Percentiles rank a stretch among this genome's conserved stretches.
phyloP scores from a whole-genome alignment of 1,140 invertebrate species.

The Procambarus clarkii region DNA sequence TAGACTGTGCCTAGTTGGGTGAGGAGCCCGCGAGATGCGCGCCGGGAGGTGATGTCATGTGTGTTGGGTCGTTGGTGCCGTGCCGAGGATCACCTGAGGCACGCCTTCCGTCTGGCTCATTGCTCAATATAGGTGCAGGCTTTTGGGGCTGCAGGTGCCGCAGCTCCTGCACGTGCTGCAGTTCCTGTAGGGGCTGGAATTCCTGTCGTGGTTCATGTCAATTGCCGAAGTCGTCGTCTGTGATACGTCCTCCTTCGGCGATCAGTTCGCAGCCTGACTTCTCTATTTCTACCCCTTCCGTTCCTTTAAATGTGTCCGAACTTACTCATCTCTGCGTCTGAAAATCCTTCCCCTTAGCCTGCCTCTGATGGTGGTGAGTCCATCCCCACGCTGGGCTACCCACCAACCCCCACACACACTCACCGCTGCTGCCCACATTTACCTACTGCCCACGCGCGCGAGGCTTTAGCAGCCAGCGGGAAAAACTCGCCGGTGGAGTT shows the following conservation, averaged over 20 bases:
- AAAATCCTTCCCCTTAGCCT: neutral
- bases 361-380: neutral
- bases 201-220: neutral
- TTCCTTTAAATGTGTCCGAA: no score
- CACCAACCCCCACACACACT: no score
- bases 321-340: neutral
- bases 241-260: neutral
- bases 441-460: no score
- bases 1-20: no score
- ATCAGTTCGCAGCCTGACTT: no score
- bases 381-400: no score
- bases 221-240: no score
- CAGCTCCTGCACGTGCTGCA: neutral
- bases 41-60: neutral
- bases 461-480: neutral
- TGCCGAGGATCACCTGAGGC: neutral
- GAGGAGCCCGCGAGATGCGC: neutral
- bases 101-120: neutral
- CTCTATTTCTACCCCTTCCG: no score
- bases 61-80: neutral
- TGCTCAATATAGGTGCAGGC: neutral
- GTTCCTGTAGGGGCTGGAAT: neutral
- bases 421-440: no score
- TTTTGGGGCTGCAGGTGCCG: neutral
- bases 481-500: conserved; percentile 3